Evolutionary conservation across 2,797 vertebrate genomes (phyloP).

Genomic region (Sebastolobus altivelis): DNA sequence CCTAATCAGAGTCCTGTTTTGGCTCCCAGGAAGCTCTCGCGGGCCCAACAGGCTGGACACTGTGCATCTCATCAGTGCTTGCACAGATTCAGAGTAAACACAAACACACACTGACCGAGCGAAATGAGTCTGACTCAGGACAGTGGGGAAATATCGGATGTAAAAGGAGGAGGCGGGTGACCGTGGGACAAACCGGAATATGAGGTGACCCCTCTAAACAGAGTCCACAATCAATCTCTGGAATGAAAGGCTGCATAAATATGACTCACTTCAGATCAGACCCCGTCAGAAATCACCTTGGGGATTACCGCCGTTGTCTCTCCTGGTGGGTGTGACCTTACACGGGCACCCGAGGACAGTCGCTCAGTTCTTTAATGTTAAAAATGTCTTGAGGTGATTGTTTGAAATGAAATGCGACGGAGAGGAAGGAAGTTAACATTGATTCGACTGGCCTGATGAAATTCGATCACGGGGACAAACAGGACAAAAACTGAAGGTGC

Average conservation of each 20-base stretch:
- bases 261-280: constrained; percentile 24
- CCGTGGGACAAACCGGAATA: constrained; percentile 1
- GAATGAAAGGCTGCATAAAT: constrained; percentile 33
- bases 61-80: constrained; percentile 52
- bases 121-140: constrained; percentile 21
- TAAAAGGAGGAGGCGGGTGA: constrained; percentile 22
- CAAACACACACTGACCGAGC: constrained; percentile 2
- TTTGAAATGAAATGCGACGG: constrained; percentile 35
- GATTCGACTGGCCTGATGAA: constrained; percentile 38
- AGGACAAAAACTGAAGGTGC: constrained; percentile 6
- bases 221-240: constrained; percentile 17
- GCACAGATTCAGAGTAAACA: constrained; percentile 53
- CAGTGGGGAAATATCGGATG: constrained; percentile 19
- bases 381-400: constrained; percentile 50
- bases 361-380: constrained; percentile 14
- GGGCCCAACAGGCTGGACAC: constrained; percentile 40
- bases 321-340: constrained; percentile 35
- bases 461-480: constrained; percentile 52
- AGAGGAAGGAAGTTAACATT: constrained; percentile 38
- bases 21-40: constrained; percentile 51
- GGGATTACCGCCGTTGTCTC: constrained; percentile 9
- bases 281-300: constrained; percentile 1
- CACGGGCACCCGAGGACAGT: constrained; percentile 13
- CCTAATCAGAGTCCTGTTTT: constrained; percentile 64
- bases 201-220: constrained; percentile 32